Percentiles rank a stretch among this genome's conserved stretches.
These are phyloP conservation scores for Heloderma charlesbogerti DNA, from an alignment of 2,113 vertebrate genomes.

Conservation along the genomic window DNA sequence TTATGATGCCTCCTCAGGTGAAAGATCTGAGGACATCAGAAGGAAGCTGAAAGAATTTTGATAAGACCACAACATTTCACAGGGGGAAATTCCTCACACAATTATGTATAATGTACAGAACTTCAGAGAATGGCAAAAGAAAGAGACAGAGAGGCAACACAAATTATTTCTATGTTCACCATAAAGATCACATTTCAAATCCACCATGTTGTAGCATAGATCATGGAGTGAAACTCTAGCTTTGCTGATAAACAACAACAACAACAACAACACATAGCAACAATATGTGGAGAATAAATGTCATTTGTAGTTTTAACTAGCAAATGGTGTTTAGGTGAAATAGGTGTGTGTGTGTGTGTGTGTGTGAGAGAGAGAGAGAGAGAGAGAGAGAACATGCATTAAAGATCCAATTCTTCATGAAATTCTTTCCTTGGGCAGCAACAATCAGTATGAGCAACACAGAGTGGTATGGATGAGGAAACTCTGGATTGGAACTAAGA, in stretches of 20 bases:
- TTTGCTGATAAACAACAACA: neutral
- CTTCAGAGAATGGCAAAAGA: neutral
- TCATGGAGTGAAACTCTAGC: too few relatives aligned
- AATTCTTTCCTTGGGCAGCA: neutral
- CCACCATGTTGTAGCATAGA: neutral
- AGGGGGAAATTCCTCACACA: constrained; percentile 54
- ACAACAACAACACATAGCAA: neutral
- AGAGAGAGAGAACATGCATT: neutral
- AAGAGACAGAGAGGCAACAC: neutral
- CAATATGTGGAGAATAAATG: neutral
- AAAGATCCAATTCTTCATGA: neutral
- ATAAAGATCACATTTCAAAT: neutral
- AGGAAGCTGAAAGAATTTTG: neutral
- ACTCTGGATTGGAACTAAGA: neutral
- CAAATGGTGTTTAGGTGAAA: neutral
- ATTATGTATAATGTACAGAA: constrained; percentile 59
- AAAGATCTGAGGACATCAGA: neutral
- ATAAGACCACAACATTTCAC: neutral
- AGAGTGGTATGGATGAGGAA: too few relatives aligned
- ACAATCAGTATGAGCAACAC: neutral
- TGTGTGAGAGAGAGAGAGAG: neutral
- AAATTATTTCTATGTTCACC: neutral
- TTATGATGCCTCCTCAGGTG: neutral
- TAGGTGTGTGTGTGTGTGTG: neutral
- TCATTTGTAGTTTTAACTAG: neutral